Evolutionary conservation across 1,140 invertebrate species (phyloP).

Genomic region (Cardiocondyla obscurior): DNA sequence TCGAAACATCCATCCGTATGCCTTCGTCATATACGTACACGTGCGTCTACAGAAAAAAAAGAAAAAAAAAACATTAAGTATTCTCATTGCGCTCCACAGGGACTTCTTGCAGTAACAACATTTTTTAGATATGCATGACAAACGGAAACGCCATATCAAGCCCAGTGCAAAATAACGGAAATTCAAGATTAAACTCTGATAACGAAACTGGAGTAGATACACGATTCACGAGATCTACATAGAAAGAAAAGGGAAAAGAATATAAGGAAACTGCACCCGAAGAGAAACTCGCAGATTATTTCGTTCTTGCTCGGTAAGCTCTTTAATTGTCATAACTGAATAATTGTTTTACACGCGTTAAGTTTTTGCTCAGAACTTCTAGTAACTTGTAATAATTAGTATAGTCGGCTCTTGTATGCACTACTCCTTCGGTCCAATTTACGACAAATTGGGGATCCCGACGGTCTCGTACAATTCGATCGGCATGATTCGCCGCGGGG

Average conservation of each 20-base stretch:
- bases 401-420: background rate
- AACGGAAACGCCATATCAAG: background rate
- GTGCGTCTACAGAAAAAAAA: constrained; percentile 9
- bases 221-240: background rate
- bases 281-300: background rate
- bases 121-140: background rate
- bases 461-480: background rate
- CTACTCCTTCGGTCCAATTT: background rate
- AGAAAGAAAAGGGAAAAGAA: too few relatives aligned
- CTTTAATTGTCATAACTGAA: background rate
- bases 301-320: background rate
- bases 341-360: background rate
- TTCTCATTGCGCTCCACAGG: background rate
- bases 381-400: background rate
- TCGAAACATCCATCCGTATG: constrained; percentile 48
- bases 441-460: background rate
- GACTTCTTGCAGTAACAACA: background rate
- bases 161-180: background rate
- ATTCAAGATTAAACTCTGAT: background rate
- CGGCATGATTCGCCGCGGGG: constrained; percentile 7
- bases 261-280: background rate
- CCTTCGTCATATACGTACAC: constrained; percentile 44
- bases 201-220: background rate
- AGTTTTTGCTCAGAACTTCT: background rate
- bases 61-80: background rate